Base-by-base conservation (phyloP, 92 coral and sea anemone species). In the Zoanthus sociatus region DNA sequence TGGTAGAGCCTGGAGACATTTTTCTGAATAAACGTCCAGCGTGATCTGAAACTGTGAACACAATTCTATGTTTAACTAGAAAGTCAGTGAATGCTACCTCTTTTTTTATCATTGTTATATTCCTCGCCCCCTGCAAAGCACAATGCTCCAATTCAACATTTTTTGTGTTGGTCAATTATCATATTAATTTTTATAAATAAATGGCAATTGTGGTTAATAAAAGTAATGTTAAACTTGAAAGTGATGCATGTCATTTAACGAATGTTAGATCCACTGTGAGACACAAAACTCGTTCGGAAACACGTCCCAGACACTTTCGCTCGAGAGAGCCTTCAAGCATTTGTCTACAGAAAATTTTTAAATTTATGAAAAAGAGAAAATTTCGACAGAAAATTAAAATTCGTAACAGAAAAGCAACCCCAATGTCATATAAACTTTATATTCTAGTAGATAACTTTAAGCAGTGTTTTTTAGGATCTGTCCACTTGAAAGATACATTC, bases 241-340 rank as follows among this genome's bases (percentile, higher is more conserved):
- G 63, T 56, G 63, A 56, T 56, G 63, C 63, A 56, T 56, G 63
- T 56, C 12, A 56, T 56, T 56, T 11, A 56, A 9, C 63, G 63
- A 56, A 56, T 12, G 63, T 56, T 56, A 56, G 63, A 58, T 58
- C 64, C 64, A 58, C 64, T 58, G 64, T 58, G 64, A 58, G 64
- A 58, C 64, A 58, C 14, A 21, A 58, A 58, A 58, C 64, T 58
- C 64, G 18, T 58, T 58, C 18, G 64, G 21, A 58, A 58, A 58
- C 64, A 58, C 18, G 64, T 58, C 64, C 64, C 64, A 58, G 64
- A 58, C 18, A 58, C 18, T 18, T 58, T 58, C 18, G 64, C 14
- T 58, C 64, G 18, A 58, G 64, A 58, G 64, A 58, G 64, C 64
- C 64, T 58, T 58, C 64, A 58, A 58, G 64, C 13, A 58, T 58